Percentiles rank a stretch among this genome's conserved stretches.
Evolutionary conservation across 2,888 invertebrate species (phyloP).

Genomic region (Sipunculus nudus): DNA sequence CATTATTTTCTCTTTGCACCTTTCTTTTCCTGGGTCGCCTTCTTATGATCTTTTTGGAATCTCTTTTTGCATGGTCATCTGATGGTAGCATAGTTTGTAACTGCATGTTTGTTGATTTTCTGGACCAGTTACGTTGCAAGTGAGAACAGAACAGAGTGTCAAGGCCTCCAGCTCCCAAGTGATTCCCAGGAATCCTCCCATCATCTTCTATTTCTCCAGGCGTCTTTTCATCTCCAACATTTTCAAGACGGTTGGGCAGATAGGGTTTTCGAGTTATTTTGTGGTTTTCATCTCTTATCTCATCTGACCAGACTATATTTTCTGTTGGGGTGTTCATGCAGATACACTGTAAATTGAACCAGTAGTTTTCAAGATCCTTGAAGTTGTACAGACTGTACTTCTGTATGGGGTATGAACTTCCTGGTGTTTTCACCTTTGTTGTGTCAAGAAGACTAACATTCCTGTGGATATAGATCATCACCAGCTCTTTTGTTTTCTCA

Average conservation of each 20-base stretch:
- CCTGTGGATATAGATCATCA: slow-evolving; percentile 75
- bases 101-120: not conserved
- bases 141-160: slow-evolving; percentile 77
- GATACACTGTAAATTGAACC: slow-evolving; percentile 74
- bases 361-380: slow-evolving; percentile 71
- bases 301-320: no score
- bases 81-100: no score
- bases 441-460: slow-evolving; percentile 75
- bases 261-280: no score
- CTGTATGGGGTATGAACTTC: slow-evolving; percentile 72
- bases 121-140: slow-evolving; percentile 9
- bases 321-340: slow-evolving; percentile 76
- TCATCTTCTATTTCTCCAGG: slow-evolving; percentile 67
- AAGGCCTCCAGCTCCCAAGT: slow-evolving; percentile 77
- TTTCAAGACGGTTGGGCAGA: no score
- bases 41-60: no score
- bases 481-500: slow-evolving; percentile 76
- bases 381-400: slow-evolving; percentile 71
- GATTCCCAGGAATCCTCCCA: slow-evolving; percentile 78
- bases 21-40: no score
- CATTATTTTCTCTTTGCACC: no score
- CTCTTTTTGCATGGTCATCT: no score
- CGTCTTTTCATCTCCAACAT: slow-evolving; percentile 63
- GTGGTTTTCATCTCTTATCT: no score
- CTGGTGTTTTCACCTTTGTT: slow-evolving; percentile 72